phyloP scores from a whole-genome alignment of 2,888 invertebrate genomes.

The Blastobasis adustella region DNA sequence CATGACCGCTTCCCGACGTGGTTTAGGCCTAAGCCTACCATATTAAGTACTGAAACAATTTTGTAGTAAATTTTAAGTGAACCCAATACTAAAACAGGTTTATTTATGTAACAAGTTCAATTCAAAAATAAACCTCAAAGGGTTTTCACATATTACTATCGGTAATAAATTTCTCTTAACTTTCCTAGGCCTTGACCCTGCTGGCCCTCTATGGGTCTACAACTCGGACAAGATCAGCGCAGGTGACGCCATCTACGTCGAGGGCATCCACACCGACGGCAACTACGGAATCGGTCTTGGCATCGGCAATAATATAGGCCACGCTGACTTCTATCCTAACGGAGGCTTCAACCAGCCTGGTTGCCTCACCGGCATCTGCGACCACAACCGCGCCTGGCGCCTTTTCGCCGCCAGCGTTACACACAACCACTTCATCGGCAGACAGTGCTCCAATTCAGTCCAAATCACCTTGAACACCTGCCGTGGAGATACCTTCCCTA shows the following conservation, averaged over 20 bases:
- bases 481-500: conserved; percentile 18
- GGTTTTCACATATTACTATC: no score
- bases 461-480: conserved; percentile 25
- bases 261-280: conserved; percentile 45
- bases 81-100: no score
- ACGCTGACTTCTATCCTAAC: conserved; percentile 73
- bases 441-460: conserved; percentile 17
- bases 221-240: conserved; percentile 17
- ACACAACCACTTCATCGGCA: conserved; percentile 25
- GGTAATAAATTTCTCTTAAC: background rate
- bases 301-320: conserved; percentile 51
- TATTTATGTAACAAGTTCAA: no score
- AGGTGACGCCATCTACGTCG: conserved; percentile 37
- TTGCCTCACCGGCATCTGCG: conserved; percentile 23
- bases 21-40: no score
- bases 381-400: conserved; percentile 33
- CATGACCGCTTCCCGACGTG: no score
- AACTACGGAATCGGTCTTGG: conserved; percentile 45
- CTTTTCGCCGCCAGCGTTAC: conserved; percentile 31
- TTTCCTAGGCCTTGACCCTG: conserved; percentile 31
- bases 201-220: conserved; percentile 27
- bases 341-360: conserved; percentile 43
- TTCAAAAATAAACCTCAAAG: no score
- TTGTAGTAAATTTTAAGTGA: no score
- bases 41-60: no score